Base-by-base conservation (phyloP, 2,888 invertebrate genomes). In the Taenaris catops region DNA sequence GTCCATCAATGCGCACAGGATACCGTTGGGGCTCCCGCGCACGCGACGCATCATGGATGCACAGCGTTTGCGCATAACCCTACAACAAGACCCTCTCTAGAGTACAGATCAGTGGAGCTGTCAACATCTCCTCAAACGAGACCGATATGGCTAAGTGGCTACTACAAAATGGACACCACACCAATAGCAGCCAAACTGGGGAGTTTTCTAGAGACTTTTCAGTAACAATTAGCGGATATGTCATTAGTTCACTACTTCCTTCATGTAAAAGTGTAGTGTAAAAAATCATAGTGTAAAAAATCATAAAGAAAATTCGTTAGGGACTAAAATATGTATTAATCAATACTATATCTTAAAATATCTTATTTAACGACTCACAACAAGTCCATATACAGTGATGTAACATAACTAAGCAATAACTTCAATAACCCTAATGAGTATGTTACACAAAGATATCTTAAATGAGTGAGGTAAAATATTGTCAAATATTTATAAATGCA, bases 111-210 rank as follows among this genome's bases (percentile, higher is more conserved):
- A 87, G 88, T 4, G 93, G 95, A 4, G 95, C 94, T 7, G 88
- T 98, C 1, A 96, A 96, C 66, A 93, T 98, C 45, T 93, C 96
- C 23, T 89, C 90, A 31, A 91, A 98, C 72, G 98, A 98, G 78
- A 92, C 91, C 0, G 92, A 93, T 37, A 97, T 98, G 93, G 96
- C 96, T 8, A 91, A 94, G 59, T 98, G 97, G 96, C 83, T 98
- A 10, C 89, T 93, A 6, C 65, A 90, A 45, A 94, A 97, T 69
- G 98, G 98, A 29, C 98, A n/a, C n/a, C n/a, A n/a, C n/a, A n/a
- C n/a, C n/a, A n/a, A n/a, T n/a, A n/a, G n/a, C n/a, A n/a, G n/a
- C n/a, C n/a, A n/a, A n/a, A n/a, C n/a, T n/a, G n/a, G n/a, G n/a
- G n/a, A n/a, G n/a, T n/a, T n/a, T n/a, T n/a, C n/a, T n/a, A n/a